A percentile compares a stretch with the other conserved stretches of the same genome.
Conservation (phyloP, 2,797 vertebrate genomes). For the Neosilurus hyrtlii region DNA sequence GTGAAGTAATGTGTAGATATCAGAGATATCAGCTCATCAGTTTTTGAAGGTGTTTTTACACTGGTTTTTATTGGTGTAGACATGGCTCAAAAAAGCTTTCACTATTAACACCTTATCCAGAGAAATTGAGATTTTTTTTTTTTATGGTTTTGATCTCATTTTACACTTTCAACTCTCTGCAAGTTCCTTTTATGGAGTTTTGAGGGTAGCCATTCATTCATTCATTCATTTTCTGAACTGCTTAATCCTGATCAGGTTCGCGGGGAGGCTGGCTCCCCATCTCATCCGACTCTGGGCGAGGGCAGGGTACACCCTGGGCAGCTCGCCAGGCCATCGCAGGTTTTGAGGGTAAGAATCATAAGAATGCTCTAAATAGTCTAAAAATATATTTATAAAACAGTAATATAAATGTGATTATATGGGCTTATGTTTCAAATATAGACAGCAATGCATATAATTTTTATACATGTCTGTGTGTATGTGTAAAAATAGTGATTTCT, state of each 20-base stretch:
- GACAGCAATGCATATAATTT: background rate
- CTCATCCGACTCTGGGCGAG: too few relatives aligned
- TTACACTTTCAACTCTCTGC: background rate
- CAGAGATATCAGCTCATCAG: background rate
- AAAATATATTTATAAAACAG: background rate
- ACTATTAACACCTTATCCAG: background rate
- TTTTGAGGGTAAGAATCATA: background rate
- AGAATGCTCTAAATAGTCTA: background rate
- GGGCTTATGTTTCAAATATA: background rate
- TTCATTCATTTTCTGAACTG: too few relatives aligned
- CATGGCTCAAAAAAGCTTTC: background rate
- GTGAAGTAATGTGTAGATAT: background rate
- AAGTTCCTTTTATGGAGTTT: background rate
- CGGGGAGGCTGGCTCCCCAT: too few relatives aligned
- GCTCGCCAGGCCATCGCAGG: too few relatives aligned
- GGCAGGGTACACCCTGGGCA: too few relatives aligned
- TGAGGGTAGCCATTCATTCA: background rate
- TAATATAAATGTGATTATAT: background rate
- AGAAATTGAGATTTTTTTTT: background rate
- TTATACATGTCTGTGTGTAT: conserved; percentile 3
- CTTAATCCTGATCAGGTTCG: too few relatives aligned
- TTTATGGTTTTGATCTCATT: background rate
- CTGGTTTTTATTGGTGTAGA: background rate
- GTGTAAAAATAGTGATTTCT: conserved; percentile 32
- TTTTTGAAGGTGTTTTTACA: background rate